Evolutionary conservation across 2,888 invertebrate species (phyloP).

Genomic region (Drosophila maculinotata): DNA sequence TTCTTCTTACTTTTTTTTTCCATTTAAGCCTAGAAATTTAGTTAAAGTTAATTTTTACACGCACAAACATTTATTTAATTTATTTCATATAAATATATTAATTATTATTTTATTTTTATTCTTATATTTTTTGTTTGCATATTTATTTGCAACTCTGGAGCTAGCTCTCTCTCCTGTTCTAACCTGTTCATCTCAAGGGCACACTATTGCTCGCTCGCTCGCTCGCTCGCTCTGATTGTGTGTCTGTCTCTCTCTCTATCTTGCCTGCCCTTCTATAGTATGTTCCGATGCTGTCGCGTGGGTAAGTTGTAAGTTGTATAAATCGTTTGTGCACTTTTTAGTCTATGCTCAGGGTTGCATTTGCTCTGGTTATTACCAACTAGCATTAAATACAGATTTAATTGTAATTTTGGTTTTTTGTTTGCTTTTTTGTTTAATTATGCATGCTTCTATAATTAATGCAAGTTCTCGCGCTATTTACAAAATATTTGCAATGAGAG

Average conservation of each 20-base stretch:
- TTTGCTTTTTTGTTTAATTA: conserved; percentile 23
- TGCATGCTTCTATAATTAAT: conserved; percentile 47
- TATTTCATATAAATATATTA: conserved; percentile 75
- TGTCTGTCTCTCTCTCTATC: conserved; percentile 14
- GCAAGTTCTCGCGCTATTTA: conserved; percentile 62
- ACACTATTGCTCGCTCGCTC: conserved; percentile 38
- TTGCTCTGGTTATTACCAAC: conserved; percentile 57
- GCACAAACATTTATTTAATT: conserved; percentile 81
- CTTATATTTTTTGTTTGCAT: conserved; percentile 35
- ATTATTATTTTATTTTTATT: conserved; percentile 35
- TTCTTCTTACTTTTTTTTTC: conserved; percentile 9
- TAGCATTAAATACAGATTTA: conserved; percentile 65
- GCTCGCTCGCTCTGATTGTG: conserved; percentile 7
- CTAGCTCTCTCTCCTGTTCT: conserved; percentile 42
- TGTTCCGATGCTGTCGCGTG: conserved; percentile 70
- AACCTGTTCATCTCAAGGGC: conserved; percentile 21
- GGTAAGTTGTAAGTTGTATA: conserved; percentile 75
- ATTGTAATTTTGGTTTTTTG: conserved; percentile 22
- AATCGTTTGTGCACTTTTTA: conserved; percentile 74
- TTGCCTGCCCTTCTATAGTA: conserved; percentile 15
- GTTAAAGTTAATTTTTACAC: conserved; percentile 81
- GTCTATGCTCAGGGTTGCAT: conserved; percentile 81
- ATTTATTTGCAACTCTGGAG: conserved; percentile 56
- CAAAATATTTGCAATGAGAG: conserved; percentile 72
- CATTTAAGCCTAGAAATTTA: conserved; percentile 75